Evolutionary conservation across 1,140 invertebrate genomes (phyloP).

Genomic region (Colletes gigas): DNA sequence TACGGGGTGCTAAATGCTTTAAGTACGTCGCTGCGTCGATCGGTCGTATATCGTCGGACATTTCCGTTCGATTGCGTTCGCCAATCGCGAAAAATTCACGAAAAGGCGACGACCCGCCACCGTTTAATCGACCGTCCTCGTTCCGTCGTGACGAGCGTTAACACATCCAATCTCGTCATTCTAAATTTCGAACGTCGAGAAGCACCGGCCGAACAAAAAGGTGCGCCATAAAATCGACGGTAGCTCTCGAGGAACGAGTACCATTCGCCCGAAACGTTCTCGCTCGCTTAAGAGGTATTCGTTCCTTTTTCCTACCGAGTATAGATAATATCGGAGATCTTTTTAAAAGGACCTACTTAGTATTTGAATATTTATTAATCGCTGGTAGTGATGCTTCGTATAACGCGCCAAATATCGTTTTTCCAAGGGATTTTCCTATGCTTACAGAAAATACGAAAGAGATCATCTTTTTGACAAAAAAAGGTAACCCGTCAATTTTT

Average conservation of each 20-base stretch:
- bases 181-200: not conserved
- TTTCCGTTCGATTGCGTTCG: not conserved
- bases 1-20: too few relatives aligned
- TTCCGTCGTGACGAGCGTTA: not conserved
- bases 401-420: too few relatives aligned
- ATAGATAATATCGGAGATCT: too few relatives aligned
- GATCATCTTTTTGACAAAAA: too few relatives aligned
- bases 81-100: constrained; percentile 3
- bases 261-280: not conserved
- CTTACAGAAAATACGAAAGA: too few relatives aligned
- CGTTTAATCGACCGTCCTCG: not conserved
- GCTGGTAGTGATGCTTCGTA: too few relatives aligned
- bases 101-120: not conserved
- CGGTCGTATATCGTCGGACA: not conserved
- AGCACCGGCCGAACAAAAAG: not conserved
- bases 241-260: not conserved
- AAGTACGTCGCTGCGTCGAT: not conserved
- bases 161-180: constrained; percentile 14
- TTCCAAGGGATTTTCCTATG: too few relatives aligned
- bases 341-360: not conserved
- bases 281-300: not conserved
- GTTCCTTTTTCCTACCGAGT: too few relatives aligned
- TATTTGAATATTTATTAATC: too few relatives aligned
- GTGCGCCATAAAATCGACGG: not conserved
- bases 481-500: too few relatives aligned